Base-by-base conservation (phyloP, 2,797 vertebrate species). In the Carduelis carduelis region DNA sequence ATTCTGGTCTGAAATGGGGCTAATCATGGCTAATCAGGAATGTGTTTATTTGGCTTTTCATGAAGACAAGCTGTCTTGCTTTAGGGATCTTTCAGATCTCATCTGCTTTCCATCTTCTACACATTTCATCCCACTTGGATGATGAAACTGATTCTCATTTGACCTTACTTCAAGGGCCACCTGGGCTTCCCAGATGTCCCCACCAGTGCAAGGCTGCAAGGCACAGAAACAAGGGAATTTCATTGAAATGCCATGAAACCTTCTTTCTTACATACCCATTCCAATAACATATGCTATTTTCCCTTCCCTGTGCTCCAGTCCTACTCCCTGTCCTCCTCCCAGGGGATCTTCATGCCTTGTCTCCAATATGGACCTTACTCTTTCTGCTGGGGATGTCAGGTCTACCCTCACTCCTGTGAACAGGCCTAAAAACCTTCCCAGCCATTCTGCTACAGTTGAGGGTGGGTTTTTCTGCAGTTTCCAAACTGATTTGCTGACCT, bases 1-100 rank as follows among this genome's bases (percentile, higher is more conserved):
- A 5, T 15, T 61, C 49, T 3, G 11, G 49, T 23, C n/a, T 72
- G 46, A 55, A 57, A 55, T 0, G 19, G 35, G 49, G 47, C n/a
- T 55, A 32, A 61, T n/a, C 1, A 0, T 34, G 35, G 22, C 30
- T 52, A 28, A 64, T 28, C 1, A 1, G 24, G 16, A 46, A 24
- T 53, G 41, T 77, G 15, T 20, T 55, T 28, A 13, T 30, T 16
- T 46, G 12, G 18, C 21, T 53, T 60, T 11, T 12, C 13, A 18
- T 44, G 18, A 77, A 86, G 50, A 37, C 39, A 82, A 50, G 19
- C 18, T 72, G 55, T 55, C 66, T 61, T 30, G 1, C 14, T 76
- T 59, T 6, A 68, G n/a, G n/a, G 46, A 68, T 28, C 16, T 68
- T 72, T 68, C 47, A 49, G 13, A 39, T 44, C 76, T 75, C 46